Evolutionary conservation across 2,797 vertebrate genomes (phyloP), one percentile per base, ranked within the genome.

Genomic region (Enteromius unitaeniatus): DNA sequence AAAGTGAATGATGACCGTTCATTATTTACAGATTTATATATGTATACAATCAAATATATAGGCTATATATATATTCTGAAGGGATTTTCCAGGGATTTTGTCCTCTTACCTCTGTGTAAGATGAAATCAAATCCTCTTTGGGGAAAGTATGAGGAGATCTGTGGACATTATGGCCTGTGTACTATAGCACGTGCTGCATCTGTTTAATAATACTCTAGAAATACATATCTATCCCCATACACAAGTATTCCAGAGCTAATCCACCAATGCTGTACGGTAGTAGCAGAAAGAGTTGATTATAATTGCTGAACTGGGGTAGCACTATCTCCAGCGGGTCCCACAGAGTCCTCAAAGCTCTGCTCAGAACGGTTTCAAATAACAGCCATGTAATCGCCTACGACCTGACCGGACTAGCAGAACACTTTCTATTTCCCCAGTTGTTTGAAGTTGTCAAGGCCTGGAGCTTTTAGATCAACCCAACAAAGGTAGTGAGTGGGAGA

Each of bases 311-410:
- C 65, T 65, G 70, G 49, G 76, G 62, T 42, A 69, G 13, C 45
- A 60, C 62, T 14, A 21, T 78, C 83, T 85, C 53, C 58, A 82
- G 40, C 60, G 70, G 21, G 53, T 49, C 31, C 23, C 8, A 19
- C 23, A 28, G 55, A 68, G 34, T 40, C 21, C 26, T 58, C 15
- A 64, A 77, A 74, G 34, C 77, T 62, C 62, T 79, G 83, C 53
- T 82, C 47, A 34, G 31, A 65, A 64, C 45, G n/a, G 72, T 86
- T 86, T 26, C 72, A 78, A 70, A 74, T 86, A 81, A 87, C 26
- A 86, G 73, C 85, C 83, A 23, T 83, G 78, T 83, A 86, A 86
- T 83, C 67, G 79, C 69, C 45, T 55, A 23, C 11, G 77, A 83
- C 53, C 73, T 82, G 74, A 84, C 74, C 19, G 58, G 26, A 72